A percentile compares a stretch with the other conserved stretches of the same genome.
Conservation (phyloP, 2,113 vertebrate genomes). For the Lepidothrix coronata region DNA sequence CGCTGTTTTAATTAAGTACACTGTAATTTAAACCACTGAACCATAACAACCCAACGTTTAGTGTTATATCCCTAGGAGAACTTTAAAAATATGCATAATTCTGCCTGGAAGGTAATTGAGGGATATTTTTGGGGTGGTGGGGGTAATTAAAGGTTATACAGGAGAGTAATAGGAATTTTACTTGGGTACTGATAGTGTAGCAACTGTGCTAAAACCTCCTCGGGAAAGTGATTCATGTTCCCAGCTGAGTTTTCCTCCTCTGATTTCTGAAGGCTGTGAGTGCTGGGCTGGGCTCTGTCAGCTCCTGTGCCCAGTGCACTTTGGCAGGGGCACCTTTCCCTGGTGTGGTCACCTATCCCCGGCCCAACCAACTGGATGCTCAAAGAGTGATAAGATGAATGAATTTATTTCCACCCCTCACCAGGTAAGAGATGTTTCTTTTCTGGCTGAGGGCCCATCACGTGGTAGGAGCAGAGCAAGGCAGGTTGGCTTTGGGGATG, state of each 20-base stretch:
- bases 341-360: background rate
- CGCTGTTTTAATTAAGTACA: constrained; percentile 71
- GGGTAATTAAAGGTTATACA: constrained; percentile 70
- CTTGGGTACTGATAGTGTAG: constrained; percentile 43
- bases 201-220: constrained; percentile 58
- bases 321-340: constrained; percentile 43
- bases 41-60: constrained; percentile 67
- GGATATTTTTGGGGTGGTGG: constrained; percentile 67
- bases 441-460: background rate
- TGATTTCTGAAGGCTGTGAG: background rate
- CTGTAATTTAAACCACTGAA: constrained; percentile 70
- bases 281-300: constrained; percentile 50
- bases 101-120: constrained; percentile 59
- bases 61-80: constrained; percentile 70
- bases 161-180: constrained; percentile 57
- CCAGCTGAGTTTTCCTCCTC: background rate
- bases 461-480: background rate
- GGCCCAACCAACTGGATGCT: constrained; percentile 69
- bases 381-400: constrained; percentile 64
- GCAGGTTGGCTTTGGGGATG: rapidly evolving
- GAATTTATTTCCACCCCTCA: constrained; percentile 72
- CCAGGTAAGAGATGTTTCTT: background rate
- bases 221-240: constrained; percentile 22
- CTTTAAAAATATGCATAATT: constrained; percentile 72
- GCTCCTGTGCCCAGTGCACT: background rate